phyloP scores from a whole-genome alignment of 2,113 vertebrate genomes.

The Caloenas nicobarica region DNA sequence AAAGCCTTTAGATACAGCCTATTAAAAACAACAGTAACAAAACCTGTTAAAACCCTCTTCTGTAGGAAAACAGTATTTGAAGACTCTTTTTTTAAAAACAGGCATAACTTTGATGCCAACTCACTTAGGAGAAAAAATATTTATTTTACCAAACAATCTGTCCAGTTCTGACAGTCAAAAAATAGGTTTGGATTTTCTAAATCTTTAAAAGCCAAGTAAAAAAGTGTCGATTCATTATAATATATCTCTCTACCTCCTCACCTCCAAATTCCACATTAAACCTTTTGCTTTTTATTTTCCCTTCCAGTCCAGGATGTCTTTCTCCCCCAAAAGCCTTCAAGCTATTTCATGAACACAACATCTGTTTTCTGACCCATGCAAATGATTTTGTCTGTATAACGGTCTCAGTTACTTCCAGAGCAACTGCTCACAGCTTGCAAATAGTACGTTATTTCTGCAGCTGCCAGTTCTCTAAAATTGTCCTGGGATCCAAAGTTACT shows the following conservation, averaged over 20 bases:
- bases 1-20: neutral
- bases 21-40: neutral
- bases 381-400: fast-evolving
- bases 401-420: neutral
- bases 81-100: neutral
- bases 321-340: neutral
- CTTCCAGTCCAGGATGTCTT: neutral
- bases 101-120: neutral
- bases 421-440: neutral
- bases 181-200: neutral
- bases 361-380: neutral
- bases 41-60: neutral
- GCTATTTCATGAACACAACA: neutral
- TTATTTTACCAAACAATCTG: neutral
- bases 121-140: neutral
- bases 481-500: neutral
- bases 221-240: neutral
- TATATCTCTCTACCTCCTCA: neutral
- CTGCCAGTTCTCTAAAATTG: neutral
- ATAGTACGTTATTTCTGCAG: neutral
- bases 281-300: neutral
- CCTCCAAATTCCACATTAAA: neutral
- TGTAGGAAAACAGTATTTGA: neutral
- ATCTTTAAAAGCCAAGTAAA: neutral
- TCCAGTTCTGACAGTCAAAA: neutral